Base-by-base conservation (phyloP, 2,888 invertebrate species). In the Phortica magna region DNA sequence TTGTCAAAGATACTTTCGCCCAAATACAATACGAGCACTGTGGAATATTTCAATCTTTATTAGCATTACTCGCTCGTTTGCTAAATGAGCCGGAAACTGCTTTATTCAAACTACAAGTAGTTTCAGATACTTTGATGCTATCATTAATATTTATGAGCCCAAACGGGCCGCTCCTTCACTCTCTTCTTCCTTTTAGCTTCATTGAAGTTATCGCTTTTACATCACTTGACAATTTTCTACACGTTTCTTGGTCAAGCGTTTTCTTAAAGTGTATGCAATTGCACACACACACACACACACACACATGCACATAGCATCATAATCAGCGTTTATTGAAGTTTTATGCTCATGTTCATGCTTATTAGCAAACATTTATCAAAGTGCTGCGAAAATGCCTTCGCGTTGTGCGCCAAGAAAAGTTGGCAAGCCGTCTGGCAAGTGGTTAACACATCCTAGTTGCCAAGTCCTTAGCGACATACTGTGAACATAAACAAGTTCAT, bases 81-180 rank as follows among this genome's bases (percentile, higher is more conserved):
- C 68, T 68, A 68, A 68, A 68, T 68, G 68, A 68, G 68, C 43
- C 43, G 68, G 68, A 68, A 68, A 68, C 43, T 42, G 5, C 65
- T 65, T 7, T 7, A 65, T 65, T 12, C 65, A 0, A 31, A 31
- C 31, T 31, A 31, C 31, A 64, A 64, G 39, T 17, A 61, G 9
- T 61, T 19, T 67, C 12, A 14, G 65, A 41, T 10, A n/a, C 7
- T 22, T 65, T 5, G 65, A 41, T 10, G 6, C 31, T 64, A 64
- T 64, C 64, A 39, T 64, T 31, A 64, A 64, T 64, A 64, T 64
- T 64, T 64, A 64, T 64, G 64, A 17, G 43, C 43, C 17, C 48
- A 19, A 68, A 17, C 17, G 14, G 41, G 3, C 39, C 41, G 5
- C 31, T 31, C 65, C 19, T 6, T 61, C 61, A 4, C 19, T 31